Conservation (phyloP, 2,797 vertebrate species). For the Nothura maculosa region DNA sequence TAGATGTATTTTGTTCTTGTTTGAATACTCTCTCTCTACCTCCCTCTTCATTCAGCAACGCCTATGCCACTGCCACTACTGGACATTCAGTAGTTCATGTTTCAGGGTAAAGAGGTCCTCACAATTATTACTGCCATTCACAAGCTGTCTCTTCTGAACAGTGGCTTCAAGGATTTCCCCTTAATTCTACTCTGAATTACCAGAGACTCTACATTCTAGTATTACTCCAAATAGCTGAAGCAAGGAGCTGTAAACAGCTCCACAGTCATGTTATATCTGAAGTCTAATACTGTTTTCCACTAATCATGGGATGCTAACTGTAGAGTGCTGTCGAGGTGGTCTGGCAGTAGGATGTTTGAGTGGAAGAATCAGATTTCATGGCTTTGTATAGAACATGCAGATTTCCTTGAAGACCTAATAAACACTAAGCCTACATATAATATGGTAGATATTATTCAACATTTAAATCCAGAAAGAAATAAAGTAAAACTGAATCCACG, state of each 20-base stretch:
- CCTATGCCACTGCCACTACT: fast-evolving
- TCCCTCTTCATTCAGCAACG: background rate
- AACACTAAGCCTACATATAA: background rate
- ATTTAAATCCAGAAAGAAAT: slow-evolving; percentile 1
- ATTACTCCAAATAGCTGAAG: background rate
- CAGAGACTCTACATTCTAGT: background rate
- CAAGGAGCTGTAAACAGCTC: slow-evolving; percentile 1
- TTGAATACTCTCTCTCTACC: background rate
- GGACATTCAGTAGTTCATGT: background rate
- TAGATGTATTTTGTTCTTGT: background rate
- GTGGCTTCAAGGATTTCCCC: background rate
- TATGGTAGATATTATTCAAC: background rate
- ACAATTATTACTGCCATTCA: background rate
- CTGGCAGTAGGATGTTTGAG: background rate
- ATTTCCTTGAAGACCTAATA: slow-evolving; percentile 29
- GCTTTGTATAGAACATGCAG: background rate
- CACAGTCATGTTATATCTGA: background rate
- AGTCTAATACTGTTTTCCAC: background rate
- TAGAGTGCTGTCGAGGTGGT: background rate
- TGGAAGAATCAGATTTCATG: background rate
- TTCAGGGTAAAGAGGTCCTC: background rate
- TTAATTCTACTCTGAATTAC: background rate
- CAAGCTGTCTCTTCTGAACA: background rate
- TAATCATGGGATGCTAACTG: background rate
- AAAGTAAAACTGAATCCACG: background rate